Base-by-base conservation (phyloP, 2,797 vertebrate species). In the Trematocara caparti region DNA sequence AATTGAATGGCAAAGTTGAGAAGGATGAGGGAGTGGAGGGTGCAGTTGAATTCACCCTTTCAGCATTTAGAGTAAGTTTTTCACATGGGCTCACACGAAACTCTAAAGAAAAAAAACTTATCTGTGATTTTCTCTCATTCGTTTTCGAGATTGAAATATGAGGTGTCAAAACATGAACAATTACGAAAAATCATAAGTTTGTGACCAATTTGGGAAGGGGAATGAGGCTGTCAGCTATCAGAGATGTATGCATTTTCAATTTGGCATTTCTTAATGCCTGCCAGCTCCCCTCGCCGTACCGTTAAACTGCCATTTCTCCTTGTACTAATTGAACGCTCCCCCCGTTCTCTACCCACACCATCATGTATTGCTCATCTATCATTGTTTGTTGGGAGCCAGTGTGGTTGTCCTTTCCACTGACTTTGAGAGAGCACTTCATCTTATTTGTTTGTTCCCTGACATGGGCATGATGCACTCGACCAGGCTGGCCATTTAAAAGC, bases 401-500 rank as follows among this genome's bases (percentile, higher is more conserved):
- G 79, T 85, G 89, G 78, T 93, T 84, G 94, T 95, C 95, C 94
- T 95, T 93, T 91, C 90, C 89, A 81, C 84, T 95, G 96, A 96
- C 96, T 95, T 96, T 96, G 93, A 95, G 95, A 93, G 92, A 95
- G 91, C 92, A 93, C 93, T 96, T 94, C 88, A 95, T 96, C 95
- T 95, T 95, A 92, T 94, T 95, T 96, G 95, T 96, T 96, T 96
- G 94, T 95, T 94, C 91, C 94, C 90, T 92, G 94, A 96, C 94
- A 92, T 62, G 85, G 90, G 89, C 89, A 95, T 94, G 91, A 95
- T 95, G 93, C 91, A 93, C 92, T 93, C 91, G 69, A 92, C 92
- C 92, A 82, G 90, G 87, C 91, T 69, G 78, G 89, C 91, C 92
- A 92, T 93, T 95, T 94, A 92, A 91, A 92, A 89, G 90, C 90